Evolutionary conservation across 2,888 invertebrate species (phyloP).

Genomic region (Pocota personata): DNA sequence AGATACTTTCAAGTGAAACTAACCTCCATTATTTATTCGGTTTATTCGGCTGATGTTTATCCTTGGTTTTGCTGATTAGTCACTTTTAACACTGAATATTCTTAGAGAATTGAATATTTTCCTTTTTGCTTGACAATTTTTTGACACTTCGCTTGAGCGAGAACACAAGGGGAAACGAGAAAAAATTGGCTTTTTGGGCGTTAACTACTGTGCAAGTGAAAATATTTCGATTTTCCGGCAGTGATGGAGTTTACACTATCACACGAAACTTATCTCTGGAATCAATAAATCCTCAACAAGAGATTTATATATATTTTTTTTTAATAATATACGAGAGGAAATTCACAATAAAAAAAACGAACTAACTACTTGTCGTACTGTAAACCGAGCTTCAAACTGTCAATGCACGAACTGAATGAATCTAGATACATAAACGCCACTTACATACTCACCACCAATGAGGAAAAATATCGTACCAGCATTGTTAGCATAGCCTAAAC

Average conservation of each 20-base stretch:
- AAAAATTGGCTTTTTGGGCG: constrained; percentile 44
- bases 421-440: constrained; percentile 69
- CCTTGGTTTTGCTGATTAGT: constrained; percentile 37
- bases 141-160: constrained; percentile 52
- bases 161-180: constrained; percentile 14
- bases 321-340: neutral
- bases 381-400: constrained; percentile 73
- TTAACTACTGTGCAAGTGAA: constrained; percentile 50
- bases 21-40: constrained; percentile 60
- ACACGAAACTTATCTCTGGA: neutral
- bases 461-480: constrained; percentile 33
- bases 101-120: constrained; percentile 1
- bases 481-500: constrained; percentile 6
- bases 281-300: neutral
- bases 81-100: constrained; percentile 48
- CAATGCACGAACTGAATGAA: constrained; percentile 70
- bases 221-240: constrained; percentile 36
- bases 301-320: neutral
- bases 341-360: constrained; percentile 26
- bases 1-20: constrained; percentile 49
- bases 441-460: constrained; percentile 48
- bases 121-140: constrained; percentile 7
- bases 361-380: constrained; percentile 47
- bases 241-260: constrained; percentile 52
- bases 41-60: constrained; percentile 49